phyloP scores from a whole-genome alignment of 2,113 vertebrate species.

The Phylloscopus trochilus region DNA sequence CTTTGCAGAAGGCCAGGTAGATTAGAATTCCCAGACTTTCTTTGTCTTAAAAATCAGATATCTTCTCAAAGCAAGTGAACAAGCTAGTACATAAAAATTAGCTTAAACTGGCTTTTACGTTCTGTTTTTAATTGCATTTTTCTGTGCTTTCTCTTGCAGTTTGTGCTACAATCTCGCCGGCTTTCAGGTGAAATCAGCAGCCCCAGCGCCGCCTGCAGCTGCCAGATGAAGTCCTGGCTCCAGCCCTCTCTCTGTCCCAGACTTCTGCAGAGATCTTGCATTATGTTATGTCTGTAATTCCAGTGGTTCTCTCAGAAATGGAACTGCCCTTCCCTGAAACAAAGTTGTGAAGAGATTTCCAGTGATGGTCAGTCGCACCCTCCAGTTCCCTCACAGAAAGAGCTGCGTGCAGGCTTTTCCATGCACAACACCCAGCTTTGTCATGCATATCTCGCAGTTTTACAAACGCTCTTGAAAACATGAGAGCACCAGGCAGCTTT shows the following conservation, averaged over 20 bases:
- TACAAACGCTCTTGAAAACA: background rate
- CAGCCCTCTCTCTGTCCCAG: background rate
- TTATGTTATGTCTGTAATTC: background rate
- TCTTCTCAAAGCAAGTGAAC: background rate
- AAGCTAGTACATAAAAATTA: background rate
- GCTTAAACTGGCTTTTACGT: background rate
- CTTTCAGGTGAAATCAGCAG: background rate
- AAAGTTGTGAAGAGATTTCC: background rate
- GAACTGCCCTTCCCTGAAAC: background rate
- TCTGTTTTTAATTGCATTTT: background rate
- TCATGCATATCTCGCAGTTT: background rate
- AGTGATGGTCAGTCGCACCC: fast-evolving
- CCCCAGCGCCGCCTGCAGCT: background rate
- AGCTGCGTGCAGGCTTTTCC: fast-evolving
- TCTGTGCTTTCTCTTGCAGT: background rate
- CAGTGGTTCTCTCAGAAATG: background rate
- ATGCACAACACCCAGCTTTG: background rate
- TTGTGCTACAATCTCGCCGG: fast-evolving
- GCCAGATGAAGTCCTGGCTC: background rate
- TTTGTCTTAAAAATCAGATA: background rate
- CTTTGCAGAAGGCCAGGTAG: background rate
- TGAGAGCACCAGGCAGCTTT: background rate
- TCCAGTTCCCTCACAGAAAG: background rate
- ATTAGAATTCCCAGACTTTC: background rate
- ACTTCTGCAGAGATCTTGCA: background rate